phyloP scores from a whole-genome alignment of 2,113 vertebrate species.

The Scophthalmus maximus region DNA sequence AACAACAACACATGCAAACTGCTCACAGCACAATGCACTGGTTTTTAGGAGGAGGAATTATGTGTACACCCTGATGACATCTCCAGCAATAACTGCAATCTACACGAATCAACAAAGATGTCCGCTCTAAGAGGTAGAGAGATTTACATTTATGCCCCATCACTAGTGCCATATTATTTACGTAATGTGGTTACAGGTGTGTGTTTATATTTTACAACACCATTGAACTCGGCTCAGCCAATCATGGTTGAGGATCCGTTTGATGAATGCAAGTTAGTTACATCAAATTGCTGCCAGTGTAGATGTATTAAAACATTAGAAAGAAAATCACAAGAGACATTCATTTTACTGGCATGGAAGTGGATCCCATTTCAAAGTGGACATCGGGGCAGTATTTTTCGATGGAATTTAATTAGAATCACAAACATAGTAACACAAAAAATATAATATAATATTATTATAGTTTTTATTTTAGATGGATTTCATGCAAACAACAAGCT shows the following conservation, averaged over 20 bases:
- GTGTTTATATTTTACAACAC: background rate
- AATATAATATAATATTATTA: too few relatives aligned
- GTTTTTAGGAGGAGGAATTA: background rate
- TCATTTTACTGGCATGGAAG: background rate
- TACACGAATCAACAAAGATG: background rate
- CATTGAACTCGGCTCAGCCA: background rate
- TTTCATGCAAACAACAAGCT: too few relatives aligned
- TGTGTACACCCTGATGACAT: background rate
- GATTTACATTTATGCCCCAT: too few relatives aligned
- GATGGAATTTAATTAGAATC: constrained; percentile 5
- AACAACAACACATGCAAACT: background rate
- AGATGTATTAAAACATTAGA: background rate
- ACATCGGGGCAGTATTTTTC: constrained; percentile 1
- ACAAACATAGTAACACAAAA: too few relatives aligned
- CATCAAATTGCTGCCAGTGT: background rate
- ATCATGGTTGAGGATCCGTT: background rate
- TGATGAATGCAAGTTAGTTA: background rate
- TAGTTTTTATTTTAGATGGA: too few relatives aligned
- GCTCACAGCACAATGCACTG: background rate
- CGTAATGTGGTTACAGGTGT: background rate
- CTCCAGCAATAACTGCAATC: background rate
- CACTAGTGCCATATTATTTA: background rate
- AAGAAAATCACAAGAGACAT: background rate
- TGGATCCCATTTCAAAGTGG: background rate
- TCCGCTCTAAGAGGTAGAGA: too few relatives aligned